Conservation (phyloP, 2,113 vertebrate species). For the Podarcis raffonei region DNA sequence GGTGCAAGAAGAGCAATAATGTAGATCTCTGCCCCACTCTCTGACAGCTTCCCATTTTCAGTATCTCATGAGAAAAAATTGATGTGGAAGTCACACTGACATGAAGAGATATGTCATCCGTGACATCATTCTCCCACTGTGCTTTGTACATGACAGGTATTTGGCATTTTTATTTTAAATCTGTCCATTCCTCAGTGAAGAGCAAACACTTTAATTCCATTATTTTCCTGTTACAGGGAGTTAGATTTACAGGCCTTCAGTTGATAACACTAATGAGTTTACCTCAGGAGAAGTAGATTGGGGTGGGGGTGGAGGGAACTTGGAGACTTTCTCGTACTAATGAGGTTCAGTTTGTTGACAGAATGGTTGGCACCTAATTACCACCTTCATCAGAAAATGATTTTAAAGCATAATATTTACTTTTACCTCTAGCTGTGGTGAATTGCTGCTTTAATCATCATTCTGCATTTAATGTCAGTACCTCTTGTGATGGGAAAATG, state of each 20-base stretch:
- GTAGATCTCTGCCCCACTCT: slow-evolving; percentile 34
- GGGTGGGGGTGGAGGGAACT: no score
- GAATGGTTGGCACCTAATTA: not conserved
- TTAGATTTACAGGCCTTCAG: slow-evolving; percentile 37
- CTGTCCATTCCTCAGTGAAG: slow-evolving; percentile 24
- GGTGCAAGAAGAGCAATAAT: slow-evolving; percentile 54
- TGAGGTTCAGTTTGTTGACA: slow-evolving; percentile 27
- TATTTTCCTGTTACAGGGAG: slow-evolving; percentile 39
- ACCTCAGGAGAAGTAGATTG: slow-evolving; percentile 34
- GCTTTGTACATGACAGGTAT: slow-evolving; percentile 46
- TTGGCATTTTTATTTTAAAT: slow-evolving; percentile 48
- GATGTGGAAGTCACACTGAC: slow-evolving; percentile 31
- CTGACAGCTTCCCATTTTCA: slow-evolving; percentile 62
- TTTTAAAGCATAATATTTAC: slow-evolving; percentile 3
- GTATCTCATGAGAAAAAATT: slow-evolving; percentile 52
- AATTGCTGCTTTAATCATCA: not conserved
- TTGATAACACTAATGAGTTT: slow-evolving; percentile 26
- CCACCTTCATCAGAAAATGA: slow-evolving; percentile 1
- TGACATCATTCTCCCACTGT: slow-evolving; percentile 36
- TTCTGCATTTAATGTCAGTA: not conserved
- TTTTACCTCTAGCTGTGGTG: not conserved
- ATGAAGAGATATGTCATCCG: slow-evolving; percentile 44
- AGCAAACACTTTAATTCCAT: slow-evolving; percentile 48
- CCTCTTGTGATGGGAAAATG: slow-evolving; percentile 8
- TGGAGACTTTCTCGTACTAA: slow-evolving; percentile 25